Percentiles rank a stretch among this genome's conserved stretches.
These are phyloP conservation scores for Lepus europaeus DNA, from an alignment of 2,113 vertebrate species.

Conservation along the genomic window DNA sequence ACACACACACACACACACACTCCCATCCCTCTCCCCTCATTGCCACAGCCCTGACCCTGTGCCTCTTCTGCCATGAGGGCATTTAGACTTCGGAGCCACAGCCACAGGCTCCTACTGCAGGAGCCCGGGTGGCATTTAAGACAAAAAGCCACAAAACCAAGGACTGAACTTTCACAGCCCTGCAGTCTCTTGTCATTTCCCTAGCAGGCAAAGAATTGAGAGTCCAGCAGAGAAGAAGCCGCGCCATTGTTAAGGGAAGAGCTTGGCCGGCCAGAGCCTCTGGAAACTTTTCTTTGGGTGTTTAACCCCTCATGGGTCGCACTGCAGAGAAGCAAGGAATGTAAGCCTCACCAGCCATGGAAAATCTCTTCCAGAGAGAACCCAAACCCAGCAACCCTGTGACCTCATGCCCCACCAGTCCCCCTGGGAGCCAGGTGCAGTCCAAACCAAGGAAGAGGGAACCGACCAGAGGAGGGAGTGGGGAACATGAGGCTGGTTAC, in stretches of 20 bases:
- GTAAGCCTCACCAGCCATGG: background rate
- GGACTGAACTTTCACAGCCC: background rate
- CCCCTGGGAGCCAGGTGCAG: no score
- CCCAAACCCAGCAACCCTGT: background rate
- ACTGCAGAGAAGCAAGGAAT: background rate
- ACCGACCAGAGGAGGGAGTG: background rate
- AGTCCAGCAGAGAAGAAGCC: constrained; percentile 12
- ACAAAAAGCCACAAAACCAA: background rate
- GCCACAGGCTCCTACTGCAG: background rate
- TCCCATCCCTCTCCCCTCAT: background rate
- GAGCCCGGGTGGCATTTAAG: background rate
- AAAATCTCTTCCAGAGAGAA: background rate
- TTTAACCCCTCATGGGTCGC: background rate
- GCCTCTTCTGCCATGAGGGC: background rate
- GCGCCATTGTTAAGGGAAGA: constrained; percentile 51
- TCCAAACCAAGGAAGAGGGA: background rate
- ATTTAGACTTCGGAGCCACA: background rate
- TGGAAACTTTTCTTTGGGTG: constrained; percentile 51
- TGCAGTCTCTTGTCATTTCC: constrained; percentile 2
- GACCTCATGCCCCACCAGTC: background rate
- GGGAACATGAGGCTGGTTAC: background rate
- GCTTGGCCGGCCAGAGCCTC: background rate
- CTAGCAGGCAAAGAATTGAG: background rate
- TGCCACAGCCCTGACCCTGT: background rate
- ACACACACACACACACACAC: background rate